Base-by-base conservation (phyloP, 2,888 invertebrate species). In the Calameuta idolon region DNA sequence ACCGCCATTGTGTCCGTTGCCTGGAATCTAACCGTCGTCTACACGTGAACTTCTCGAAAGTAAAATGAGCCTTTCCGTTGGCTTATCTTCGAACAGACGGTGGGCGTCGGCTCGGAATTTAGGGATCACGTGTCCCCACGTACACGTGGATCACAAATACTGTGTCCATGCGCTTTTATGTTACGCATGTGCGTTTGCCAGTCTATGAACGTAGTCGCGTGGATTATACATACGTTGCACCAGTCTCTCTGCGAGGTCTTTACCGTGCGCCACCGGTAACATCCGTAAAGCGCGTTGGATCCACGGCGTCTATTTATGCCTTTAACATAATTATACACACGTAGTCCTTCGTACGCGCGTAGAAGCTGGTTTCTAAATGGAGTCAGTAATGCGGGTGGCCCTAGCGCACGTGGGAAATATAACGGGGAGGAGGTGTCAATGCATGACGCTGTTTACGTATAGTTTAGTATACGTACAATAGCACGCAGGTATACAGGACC, bases 41-140 rank as follows among this genome's bases (percentile, higher is more conserved):
- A 12, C 3, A 23, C 23, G 9, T 55, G 55, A 15, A 55, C 23
- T 55, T 55, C 23, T 55, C 55, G 23, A 55, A 55, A 55, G 55
- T 55, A 55, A 55, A 55, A 23, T 23, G 23, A 55, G 55, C 55
- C 55, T 55, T 9, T 9, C 23, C 9, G 55, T 1, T 23, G 15
- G 55, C 55, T 55, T 55, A 23, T 55, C 75, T 69, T 69, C 35
- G 33, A 34, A 69, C 69, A 69, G 69, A 69, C 75, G 75, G 35
- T 69, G 69, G 69, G 69, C 30, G 75, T 75, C 75, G 35, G 30
- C 75, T n/a, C 15, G 69, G 34, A 76, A 40, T 76, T 69, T 34
- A 23, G 69, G 23, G 55, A 55, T 55, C 23, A 55, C 55, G 55
- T 55, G 55, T 55, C 23, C 2, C 23, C 23, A 9, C 55, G 55